phyloP scores from a whole-genome alignment of 2,888 invertebrate genomes.

The Xylophagus ater region DNA sequence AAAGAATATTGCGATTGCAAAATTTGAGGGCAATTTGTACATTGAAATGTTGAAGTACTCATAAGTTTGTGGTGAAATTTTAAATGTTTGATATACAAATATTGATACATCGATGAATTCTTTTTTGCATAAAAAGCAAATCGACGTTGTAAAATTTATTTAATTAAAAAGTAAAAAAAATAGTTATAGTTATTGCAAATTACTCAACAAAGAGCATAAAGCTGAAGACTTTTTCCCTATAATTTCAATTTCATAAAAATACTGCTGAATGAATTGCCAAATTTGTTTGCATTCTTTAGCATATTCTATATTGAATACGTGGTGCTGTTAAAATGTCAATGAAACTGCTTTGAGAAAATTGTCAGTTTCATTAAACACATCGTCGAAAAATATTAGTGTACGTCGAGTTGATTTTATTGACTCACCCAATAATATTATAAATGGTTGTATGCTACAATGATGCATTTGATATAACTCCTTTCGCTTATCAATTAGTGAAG shows the following conservation, averaged over 20 bases:
- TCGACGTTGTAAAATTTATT: background rate
- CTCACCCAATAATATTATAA: no score
- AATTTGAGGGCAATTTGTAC: background rate
- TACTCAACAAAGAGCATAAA: background rate
- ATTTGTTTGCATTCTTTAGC: slow-evolving; percentile 2
- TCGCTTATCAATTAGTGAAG: no score
- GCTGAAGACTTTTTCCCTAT: background rate
- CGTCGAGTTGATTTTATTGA: no score
- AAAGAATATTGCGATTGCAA: background rate
- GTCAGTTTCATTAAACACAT: no score
- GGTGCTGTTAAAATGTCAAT: background rate
- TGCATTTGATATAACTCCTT: no score
- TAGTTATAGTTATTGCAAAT: background rate
- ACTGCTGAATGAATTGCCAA: slow-evolving; percentile 1
- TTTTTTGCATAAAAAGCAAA: background rate
- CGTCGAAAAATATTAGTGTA: no score
- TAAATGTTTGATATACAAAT: background rate
- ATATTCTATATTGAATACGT: background rate
- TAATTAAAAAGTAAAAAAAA: no score
- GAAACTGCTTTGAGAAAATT: background rate
- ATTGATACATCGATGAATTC: background rate
- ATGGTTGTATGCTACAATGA: no score
- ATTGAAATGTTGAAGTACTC: background rate
- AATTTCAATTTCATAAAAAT: background rate
- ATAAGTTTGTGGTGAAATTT: slow-evolving; percentile 3